Evolutionary conservation across 2,888 invertebrate genomes (phyloP).

Genomic region (Ditula angustiorana): DNA sequence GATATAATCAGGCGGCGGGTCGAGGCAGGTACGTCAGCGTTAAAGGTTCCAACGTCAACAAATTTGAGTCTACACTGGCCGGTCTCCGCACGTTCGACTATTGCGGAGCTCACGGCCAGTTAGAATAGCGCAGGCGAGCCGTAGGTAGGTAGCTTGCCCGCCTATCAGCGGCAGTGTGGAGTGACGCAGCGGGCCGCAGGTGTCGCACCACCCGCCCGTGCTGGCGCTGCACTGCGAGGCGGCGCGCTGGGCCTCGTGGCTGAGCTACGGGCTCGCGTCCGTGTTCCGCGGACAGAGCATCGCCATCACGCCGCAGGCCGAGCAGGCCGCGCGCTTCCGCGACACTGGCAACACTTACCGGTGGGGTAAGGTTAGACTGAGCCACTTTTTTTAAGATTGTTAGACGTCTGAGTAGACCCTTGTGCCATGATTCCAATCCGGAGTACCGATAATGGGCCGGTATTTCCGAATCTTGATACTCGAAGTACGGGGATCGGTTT

Average conservation of each 20-base stretch:
- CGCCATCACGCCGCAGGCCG: constrained; percentile 88
- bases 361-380: constrained; percentile 90
- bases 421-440: no score
- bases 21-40: neutral
- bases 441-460: no score
- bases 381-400: neutral
- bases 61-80: neutral
- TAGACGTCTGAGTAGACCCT: no score
- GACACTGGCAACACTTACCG: constrained; percentile 91
- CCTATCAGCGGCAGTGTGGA: no score
- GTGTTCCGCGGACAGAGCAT: constrained; percentile 98
- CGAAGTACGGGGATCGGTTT: no score
- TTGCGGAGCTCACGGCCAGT: no score
- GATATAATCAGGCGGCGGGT: constrained; percentile 4
- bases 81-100: no score
- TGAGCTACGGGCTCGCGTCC: constrained; percentile 96
- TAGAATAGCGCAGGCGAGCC: no score
- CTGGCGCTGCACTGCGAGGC: constrained; percentile 96
- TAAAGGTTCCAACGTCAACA: neutral
- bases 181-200: constrained; percentile 58
- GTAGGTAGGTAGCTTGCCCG: no score
- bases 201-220: constrained; percentile 98
- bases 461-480: no score
- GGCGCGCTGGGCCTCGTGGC: constrained; percentile 92
- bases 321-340: constrained; percentile 85